Percentiles rank a stretch among this genome's conserved stretches.
Conservation (phyloP, 2,797 vertebrate genomes). For the Coranthus polyacanthus region DNA sequence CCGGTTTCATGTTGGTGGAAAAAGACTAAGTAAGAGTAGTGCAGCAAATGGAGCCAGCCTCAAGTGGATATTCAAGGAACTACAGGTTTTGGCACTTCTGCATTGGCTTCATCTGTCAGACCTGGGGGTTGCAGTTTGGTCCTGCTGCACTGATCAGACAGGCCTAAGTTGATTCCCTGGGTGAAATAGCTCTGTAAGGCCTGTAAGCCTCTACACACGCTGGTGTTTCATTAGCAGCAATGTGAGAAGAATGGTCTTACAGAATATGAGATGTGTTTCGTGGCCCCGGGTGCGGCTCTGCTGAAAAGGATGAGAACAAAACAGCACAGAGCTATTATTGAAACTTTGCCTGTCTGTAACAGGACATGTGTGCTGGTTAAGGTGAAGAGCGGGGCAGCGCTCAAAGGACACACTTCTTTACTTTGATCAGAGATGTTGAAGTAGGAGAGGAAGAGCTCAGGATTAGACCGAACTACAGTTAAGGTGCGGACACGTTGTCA, state of each 20-base stretch:
- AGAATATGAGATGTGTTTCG: slow-evolving; percentile 34
- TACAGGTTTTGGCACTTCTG: too few relatives aligned
- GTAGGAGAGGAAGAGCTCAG: not conserved
- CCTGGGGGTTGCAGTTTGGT: too few relatives aligned
- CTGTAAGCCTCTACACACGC: slow-evolving; percentile 23
- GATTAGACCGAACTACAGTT: slow-evolving; percentile 11
- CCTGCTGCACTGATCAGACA: too few relatives aligned
- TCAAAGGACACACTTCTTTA: not conserved
- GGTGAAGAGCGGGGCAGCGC: not conserved
- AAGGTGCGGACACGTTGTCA: slow-evolving; percentile 10
- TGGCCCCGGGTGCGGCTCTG: not conserved
- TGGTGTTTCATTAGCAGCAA: slow-evolving; percentile 66
- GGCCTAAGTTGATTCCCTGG: slow-evolving; percentile 17
- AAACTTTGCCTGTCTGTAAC: slow-evolving; percentile 2
- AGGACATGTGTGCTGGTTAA: not conserved
- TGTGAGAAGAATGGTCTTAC: slow-evolving; percentile 58
- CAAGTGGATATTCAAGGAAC: too few relatives aligned
- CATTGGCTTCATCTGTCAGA: too few relatives aligned
- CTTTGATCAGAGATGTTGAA: slow-evolving; percentile 1
- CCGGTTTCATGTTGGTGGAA: too few relatives aligned
- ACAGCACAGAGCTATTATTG: slow-evolving; percentile 29
- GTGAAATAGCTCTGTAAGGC: slow-evolving; percentile 24
- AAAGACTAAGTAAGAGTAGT: too few relatives aligned
- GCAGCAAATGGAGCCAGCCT: too few relatives aligned
- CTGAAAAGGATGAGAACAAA: slow-evolving; percentile 38